Conservation (phyloP, 2,113 vertebrate genomes). For the Saiga tatarica region DNA sequence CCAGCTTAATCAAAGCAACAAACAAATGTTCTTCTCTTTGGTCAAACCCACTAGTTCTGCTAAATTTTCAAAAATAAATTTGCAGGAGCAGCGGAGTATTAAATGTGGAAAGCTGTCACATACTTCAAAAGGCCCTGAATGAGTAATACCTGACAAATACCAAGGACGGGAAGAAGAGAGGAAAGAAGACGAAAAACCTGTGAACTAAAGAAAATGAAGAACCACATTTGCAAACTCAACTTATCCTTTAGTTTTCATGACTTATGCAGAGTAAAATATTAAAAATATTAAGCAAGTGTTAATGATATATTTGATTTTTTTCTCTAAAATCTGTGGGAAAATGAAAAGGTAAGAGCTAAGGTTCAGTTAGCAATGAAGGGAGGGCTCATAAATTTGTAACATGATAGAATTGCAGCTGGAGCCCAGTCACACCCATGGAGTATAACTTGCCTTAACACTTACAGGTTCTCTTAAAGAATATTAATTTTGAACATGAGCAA, state of each 20-base stretch:
- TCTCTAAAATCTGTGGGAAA: neutral
- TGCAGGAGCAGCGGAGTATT: neutral
- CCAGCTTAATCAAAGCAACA: neutral
- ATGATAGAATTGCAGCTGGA: neutral
- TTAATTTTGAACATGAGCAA: slow-evolving; percentile 10
- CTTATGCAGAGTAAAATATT: neutral
- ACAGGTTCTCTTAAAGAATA: neutral
- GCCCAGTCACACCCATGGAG: neutral
- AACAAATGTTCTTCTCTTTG: neutral
- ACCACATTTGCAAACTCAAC: neutral
- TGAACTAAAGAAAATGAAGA: neutral
- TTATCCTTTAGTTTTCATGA: neutral
- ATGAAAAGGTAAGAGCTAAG: neutral
- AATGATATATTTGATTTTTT: neutral
- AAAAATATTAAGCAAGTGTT: neutral
- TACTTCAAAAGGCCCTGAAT: neutral
- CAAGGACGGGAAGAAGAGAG: neutral
- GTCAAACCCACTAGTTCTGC: neutral
- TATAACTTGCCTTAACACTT: neutral
- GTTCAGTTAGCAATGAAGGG: neutral
- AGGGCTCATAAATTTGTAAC: neutral
- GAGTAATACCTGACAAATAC: neutral
- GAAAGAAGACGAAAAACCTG: neutral
- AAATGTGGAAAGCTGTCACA: neutral
- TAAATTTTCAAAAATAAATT: neutral